These are phyloP conservation scores for Chelonoidis abingdonii DNA, from an alignment of 2,113 vertebrate genomes.

Conservation along the genomic window DNA sequence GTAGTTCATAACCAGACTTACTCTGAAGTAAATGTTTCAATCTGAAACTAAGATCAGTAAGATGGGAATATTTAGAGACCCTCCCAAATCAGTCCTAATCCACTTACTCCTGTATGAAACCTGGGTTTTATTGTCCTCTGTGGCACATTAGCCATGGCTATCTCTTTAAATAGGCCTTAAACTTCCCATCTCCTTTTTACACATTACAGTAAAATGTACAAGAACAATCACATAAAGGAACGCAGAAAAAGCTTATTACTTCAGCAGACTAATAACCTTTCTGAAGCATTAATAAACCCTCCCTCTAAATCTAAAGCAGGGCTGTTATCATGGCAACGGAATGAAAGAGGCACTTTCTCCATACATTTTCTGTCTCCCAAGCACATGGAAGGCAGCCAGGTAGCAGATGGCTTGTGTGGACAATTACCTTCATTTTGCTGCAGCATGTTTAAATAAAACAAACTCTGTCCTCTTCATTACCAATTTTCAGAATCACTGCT, in stretches of 20 bases:
- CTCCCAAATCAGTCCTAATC: background rate
- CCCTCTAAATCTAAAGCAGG: background rate
- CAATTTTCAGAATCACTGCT: conserved; percentile 35
- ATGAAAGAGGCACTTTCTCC: conserved; percentile 61
- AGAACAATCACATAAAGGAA: background rate
- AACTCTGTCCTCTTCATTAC: conserved; percentile 69
- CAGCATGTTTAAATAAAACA: conserved; percentile 76
- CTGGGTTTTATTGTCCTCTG: background rate
- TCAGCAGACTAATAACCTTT: background rate
- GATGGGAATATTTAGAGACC: background rate
- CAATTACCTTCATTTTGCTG: conserved; percentile 76
- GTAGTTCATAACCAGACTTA: background rate
- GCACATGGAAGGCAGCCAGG: conserved; percentile 79
- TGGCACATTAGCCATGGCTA: background rate
- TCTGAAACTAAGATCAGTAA: background rate
- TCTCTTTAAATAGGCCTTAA: background rate
- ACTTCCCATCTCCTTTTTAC: background rate
- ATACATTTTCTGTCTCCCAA: conserved; percentile 25
- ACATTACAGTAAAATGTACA: background rate
- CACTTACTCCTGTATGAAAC: conserved; percentile 18
- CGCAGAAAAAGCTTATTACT: conserved; percentile 15
- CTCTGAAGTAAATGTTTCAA: conserved; percentile 18
- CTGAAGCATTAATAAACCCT: background rate
- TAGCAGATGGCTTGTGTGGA: conserved; percentile 80
- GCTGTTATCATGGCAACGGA: conserved; percentile 62